Evolutionary conservation across 2,113 vertebrate species (phyloP).

Genomic region (Murina feae): DNA sequence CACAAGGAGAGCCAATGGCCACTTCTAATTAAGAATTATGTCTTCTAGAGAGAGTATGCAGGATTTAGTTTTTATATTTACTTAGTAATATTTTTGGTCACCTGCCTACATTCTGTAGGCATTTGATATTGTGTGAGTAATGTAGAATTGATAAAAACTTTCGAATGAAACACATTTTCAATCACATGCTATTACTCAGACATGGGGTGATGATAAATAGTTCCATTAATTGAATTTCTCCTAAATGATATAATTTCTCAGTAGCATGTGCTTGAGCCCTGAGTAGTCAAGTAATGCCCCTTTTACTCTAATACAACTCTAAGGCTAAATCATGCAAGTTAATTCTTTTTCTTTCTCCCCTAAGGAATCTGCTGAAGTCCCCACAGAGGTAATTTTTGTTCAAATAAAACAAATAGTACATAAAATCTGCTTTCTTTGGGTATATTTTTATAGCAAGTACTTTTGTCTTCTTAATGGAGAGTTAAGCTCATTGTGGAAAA

Average conservation of each 20-base stretch:
- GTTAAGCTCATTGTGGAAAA: background rate
- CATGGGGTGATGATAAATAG: background rate
- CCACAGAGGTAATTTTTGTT: conserved; percentile 17
- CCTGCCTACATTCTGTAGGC: background rate
- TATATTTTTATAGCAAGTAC: background rate
- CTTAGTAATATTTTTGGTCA: background rate
- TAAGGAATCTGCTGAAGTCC: background rate
- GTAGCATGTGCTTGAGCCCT: background rate
- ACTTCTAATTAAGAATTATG: background rate
- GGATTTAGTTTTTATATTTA: background rate
- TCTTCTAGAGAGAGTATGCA: background rate
- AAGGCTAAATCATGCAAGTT: background rate
- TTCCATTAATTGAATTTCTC: background rate
- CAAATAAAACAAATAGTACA: background rate
- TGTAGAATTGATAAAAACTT: background rate
- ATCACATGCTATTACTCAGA: background rate
- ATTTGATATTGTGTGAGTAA: background rate
- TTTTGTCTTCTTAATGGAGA: background rate
- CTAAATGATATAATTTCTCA: background rate
- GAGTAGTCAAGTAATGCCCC: background rate
- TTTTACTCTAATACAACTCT: background rate
- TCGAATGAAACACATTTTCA: background rate
- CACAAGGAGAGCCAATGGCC: background rate
- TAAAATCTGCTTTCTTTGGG: background rate
- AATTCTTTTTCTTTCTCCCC: background rate